These are phyloP conservation scores for Cydia strobilella DNA, from an alignment of 1,140 invertebrate species.

Conservation along the genomic window DNA sequence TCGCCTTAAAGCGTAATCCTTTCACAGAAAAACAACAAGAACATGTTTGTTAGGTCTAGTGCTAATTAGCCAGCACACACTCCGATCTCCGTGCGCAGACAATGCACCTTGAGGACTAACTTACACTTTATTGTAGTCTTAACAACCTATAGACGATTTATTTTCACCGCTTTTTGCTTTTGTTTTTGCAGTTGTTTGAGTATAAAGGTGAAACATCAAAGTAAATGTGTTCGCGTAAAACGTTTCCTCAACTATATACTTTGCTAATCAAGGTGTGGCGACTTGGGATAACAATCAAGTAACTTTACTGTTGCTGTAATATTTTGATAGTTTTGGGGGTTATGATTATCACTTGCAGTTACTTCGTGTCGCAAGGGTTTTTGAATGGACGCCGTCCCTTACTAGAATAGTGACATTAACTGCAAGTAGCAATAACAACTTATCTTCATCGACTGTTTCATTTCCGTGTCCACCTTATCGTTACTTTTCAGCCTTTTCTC, in stretches of 20 bases:
- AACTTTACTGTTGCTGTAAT: not conserved
- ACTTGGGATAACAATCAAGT: not conserved
- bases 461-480: slow-evolving; percentile 60
- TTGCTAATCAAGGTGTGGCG: not conserved
- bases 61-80: slow-evolving; percentile 54
- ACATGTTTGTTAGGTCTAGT: slow-evolving; percentile 40
- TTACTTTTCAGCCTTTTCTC: slow-evolving; percentile 46
- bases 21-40: slow-evolving; percentile 50
- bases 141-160: not conserved
- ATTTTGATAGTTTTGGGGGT: slow-evolving; percentile 17
- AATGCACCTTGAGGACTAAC: not conserved
- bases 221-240: not conserved
- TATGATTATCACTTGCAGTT: not conserved
- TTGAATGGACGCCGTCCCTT: not conserved
- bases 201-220: not conserved
- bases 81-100: slow-evolving; percentile 6
- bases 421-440: slow-evolving; percentile 64
- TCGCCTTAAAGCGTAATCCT: slow-evolving; percentile 62
- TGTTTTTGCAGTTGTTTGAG: not conserved
- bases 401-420: slow-evolving; percentile 37
- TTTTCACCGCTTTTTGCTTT: not conserved
- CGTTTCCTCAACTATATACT: not conserved
- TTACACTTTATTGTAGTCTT: slow-evolving; percentile 3
- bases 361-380: not conserved
- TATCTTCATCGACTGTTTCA: slow-evolving; percentile 62